Base-by-base conservation (phyloP, 2,888 invertebrate species). In the Microctonus brassicae region DNA sequence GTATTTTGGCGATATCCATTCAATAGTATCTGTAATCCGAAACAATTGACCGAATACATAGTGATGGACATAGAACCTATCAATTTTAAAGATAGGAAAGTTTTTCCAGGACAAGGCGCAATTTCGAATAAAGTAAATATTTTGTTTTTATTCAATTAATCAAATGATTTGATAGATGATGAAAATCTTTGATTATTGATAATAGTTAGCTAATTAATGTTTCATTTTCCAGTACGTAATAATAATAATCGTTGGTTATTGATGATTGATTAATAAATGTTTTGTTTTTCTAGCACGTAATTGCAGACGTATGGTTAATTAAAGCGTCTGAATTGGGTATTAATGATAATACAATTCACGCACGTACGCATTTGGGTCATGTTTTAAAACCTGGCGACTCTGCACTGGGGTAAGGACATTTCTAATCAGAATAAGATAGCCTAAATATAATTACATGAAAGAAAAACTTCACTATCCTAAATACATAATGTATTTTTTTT, bases 301-400 rank as follows among this genome's bases (percentile, higher is more conserved):
- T 98, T 63, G 94, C 97, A 5, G 98, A 99, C 87, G 94, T 95
- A 34, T 99, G 97, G 97, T 91, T 99, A 0, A 95, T 97, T 0
- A 94, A 93, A 84, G 92, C 96, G 20, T 94, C 94, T 69, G 96
- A 97, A 80, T 88, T 97, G 63, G 99, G 98, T 0, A 89, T 93
- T 1, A 94, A 93, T 75, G 93, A 95, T 55, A 95, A 92, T 79
- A 92, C 94, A 0, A 92, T 95, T 77, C 97, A 97, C 84, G 93
- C 96, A 7, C 92, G 94, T 77, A 97, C 98, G 1, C 99, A 99
- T 89, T 89, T 99, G 60, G 99, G 99, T 0, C 96, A 97, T 86
- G 88, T 99, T 75, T 89, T 99, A 58, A 95, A 95, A 83, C 94
- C 95, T 55, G 99, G 99, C 7, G 99, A 99, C 87, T 93, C 94